A percentile compares a stretch with the other conserved stretches of the same genome.
These are phyloP conservation scores for Chauna torquata DNA, from an alignment of 2,113 vertebrate species.

Conservation along the genomic window DNA sequence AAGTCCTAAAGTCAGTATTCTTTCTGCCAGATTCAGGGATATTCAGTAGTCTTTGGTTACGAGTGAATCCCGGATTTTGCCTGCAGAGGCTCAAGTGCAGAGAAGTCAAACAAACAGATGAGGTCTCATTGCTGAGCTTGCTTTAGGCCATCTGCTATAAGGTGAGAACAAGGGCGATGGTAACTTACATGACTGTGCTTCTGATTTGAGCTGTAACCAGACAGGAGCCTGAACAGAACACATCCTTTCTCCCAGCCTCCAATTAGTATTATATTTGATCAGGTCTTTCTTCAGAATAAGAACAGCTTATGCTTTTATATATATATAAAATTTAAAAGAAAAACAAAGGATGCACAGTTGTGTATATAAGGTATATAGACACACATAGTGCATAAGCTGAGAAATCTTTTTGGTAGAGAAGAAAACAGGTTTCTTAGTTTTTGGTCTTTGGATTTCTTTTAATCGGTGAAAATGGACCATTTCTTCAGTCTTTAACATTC, in stretches of 20 bases:
- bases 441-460: not conserved
- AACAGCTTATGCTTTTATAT: not conserved
- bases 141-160: not conserved
- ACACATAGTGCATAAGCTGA: not conserved
- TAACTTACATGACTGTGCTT: not conserved
- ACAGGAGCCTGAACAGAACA: not conserved
- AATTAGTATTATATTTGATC: rapidly evolving
- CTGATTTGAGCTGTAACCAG: not conserved
- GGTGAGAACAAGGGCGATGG: not conserved
- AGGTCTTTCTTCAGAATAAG: not conserved
- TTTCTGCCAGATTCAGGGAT: not conserved
- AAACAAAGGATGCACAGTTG: not conserved
- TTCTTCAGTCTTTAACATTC: not conserved
- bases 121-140: not conserved
- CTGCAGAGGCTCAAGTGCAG: not conserved
- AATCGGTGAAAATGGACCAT: not conserved
- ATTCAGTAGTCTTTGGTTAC: not conserved
- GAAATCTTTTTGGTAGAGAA: not conserved
- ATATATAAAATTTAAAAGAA: too few species aligned
- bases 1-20: not conserved
- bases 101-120: not conserved
- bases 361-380: not conserved
- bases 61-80: not conserved
- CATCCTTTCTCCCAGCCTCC: not conserved
- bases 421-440: not conserved